phyloP scores from a whole-genome alignment of 92 coral and sea anemone species.

The Heteractis magnifica region DNA sequence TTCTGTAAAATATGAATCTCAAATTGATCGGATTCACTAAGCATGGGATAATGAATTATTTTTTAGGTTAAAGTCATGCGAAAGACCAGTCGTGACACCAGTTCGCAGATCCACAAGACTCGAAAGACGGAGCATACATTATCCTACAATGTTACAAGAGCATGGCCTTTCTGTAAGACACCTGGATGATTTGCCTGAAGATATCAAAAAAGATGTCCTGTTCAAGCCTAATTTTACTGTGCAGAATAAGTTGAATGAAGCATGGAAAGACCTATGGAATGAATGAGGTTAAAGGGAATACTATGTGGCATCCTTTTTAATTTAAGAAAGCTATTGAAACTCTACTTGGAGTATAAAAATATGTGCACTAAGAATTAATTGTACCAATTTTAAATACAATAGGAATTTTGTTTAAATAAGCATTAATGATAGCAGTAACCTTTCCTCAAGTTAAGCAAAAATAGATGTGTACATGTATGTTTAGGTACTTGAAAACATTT shows the following conservation, averaged over 20 bases:
- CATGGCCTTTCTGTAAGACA: conserved; percentile 57
- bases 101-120: conserved; percentile 71
- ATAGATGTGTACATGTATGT: too few species aligned
- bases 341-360: too few species aligned
- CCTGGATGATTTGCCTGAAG: conserved; percentile 63
- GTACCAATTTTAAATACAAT: too few species aligned
- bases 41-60: not conserved
- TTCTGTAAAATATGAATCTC: not conserved
- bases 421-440: too few species aligned
- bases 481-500: too few species aligned
- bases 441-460: too few species aligned
- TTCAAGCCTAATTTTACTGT: conserved; percentile 79
- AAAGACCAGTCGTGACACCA: conserved; percentile 64
- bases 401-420: too few species aligned
- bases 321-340: too few species aligned
- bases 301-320: too few species aligned
- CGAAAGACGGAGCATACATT: conserved; percentile 52
- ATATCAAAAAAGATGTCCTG: conserved; percentile 49
- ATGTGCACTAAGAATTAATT: too few species aligned
- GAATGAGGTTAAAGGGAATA: not conserved
- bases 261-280: conserved; percentile 57
- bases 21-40: not conserved
- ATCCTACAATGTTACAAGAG: conserved; percentile 67
- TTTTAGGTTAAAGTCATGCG: conserved; percentile 54
- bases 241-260: conserved; percentile 61